phyloP scores from a whole-genome alignment of 2,888 invertebrate species.

The Tinea trinotella region DNA sequence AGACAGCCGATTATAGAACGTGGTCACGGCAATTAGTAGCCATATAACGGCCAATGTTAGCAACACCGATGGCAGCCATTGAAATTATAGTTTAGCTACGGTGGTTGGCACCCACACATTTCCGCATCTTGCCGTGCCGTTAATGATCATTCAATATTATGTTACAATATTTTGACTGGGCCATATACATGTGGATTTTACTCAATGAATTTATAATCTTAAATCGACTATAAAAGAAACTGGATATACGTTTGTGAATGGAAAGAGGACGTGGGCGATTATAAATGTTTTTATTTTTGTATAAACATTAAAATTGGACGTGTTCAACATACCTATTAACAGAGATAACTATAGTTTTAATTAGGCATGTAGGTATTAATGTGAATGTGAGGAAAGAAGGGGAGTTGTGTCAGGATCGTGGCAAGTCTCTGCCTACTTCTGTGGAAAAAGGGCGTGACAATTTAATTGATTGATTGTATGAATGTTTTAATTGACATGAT shows the following conservation, averaged over 20 bases:
- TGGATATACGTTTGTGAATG: constrained; percentile 15
- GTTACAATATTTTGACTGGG: constrained; percentile 57
- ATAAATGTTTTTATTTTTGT: constrained; percentile 25
- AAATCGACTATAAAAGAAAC: constrained; percentile 4
- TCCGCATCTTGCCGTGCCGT: constrained; percentile 53
- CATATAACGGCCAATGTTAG: constrained; percentile 44
- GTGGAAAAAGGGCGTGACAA: no score
- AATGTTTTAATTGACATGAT: no score
- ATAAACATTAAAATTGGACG: constrained; percentile 19
- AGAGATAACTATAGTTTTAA: neutral
- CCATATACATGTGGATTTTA: constrained; percentile 39
- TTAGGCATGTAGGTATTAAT: no score
- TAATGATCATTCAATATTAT: constrained; percentile 61
- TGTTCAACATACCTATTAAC: neutral
- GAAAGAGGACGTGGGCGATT: constrained; percentile 17
- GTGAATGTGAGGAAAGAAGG: neutral
- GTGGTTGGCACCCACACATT: constrained; percentile 70
- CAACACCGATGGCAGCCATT: constrained; percentile 39
- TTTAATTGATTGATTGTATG: no score
- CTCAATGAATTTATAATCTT: constrained; percentile 38
- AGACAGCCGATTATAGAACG: constrained; percentile 15
- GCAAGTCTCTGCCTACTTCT: no score
- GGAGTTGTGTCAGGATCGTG: no score
- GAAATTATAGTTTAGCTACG: constrained; percentile 70
- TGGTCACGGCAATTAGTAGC: constrained; percentile 43